Evolutionary conservation across 1,140 invertebrate species (phyloP).

Genomic region (Polypedilum vanderplanki): DNA sequence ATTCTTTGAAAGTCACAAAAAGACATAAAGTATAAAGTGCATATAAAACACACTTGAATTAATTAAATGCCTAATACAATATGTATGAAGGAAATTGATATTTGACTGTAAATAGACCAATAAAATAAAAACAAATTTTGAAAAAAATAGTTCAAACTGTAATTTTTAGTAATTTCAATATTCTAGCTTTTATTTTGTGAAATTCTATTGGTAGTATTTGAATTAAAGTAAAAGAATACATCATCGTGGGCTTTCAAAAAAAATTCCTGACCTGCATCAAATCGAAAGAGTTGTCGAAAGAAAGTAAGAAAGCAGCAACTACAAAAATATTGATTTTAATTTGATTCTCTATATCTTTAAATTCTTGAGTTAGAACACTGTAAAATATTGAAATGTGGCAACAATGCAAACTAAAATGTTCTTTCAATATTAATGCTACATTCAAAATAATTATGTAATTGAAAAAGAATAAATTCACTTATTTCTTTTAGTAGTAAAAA

Average conservation of each 20-base stretch:
- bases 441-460: not conserved
- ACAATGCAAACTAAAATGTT: not conserved
- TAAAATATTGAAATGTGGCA: not conserved
- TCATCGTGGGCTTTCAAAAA: no score
- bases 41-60: not conserved
- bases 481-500: not conserved
- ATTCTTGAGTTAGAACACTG: not conserved
- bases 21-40: not conserved
- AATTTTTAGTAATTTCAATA: no score
- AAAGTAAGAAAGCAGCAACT: not conserved
- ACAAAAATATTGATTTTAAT: not conserved
- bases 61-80: not conserved
- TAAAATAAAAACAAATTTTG: no score
- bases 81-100: not conserved
- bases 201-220: no score
- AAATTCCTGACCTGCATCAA: not conserved
- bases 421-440: not conserved
- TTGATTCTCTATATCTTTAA: not conserved
- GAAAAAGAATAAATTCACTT: constrained; percentile 23
- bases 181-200: no score
- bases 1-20: no score
- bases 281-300: not conserved
- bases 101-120: not conserved
- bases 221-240: no score
- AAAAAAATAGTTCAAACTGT: no score